phyloP scores from a whole-genome alignment of 1,140 invertebrate species.

The Idris sp. region DNA sequence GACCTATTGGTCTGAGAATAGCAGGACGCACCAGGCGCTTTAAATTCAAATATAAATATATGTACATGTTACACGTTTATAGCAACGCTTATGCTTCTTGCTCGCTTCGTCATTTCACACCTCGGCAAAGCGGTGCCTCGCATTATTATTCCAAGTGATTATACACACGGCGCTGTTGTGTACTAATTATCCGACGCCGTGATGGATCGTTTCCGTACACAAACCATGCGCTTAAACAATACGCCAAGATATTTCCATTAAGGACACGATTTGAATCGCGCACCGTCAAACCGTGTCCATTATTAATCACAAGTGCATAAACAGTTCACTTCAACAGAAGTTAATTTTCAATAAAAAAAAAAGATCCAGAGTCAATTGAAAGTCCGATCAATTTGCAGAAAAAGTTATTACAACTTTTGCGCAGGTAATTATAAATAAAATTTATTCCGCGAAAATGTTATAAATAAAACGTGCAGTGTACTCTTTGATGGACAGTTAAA shows the following conservation, averaged over 20 bases:
- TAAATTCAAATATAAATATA: slow-evolving; percentile 44
- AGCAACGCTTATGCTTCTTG: slow-evolving; percentile 55
- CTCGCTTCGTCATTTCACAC: slow-evolving; percentile 66
- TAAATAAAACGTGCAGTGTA: too few relatives aligned
- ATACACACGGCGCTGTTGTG: slow-evolving; percentile 67
- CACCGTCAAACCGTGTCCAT: slow-evolving; percentile 56
- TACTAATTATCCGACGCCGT: slow-evolving; percentile 73
- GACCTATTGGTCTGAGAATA: slow-evolving; percentile 41
- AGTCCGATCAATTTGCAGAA: too few relatives aligned
- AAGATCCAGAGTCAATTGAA: too few relatives aligned
- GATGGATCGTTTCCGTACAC: slow-evolving; percentile 73
- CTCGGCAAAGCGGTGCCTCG: slow-evolving; percentile 63
- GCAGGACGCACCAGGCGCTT: slow-evolving; percentile 40
- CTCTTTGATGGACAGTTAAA: too few relatives aligned
- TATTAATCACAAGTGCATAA: slow-evolving; percentile 66
- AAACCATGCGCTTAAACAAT: slow-evolving; percentile 70
- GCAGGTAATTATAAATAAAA: too few relatives aligned
- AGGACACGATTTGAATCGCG: slow-evolving; percentile 54
- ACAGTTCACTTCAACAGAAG: too few relatives aligned
- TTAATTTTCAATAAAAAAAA: too few relatives aligned
- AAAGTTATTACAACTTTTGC: too few relatives aligned
- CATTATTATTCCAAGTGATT: slow-evolving; percentile 73
- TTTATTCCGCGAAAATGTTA: too few relatives aligned
- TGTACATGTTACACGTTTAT: slow-evolving; percentile 54
- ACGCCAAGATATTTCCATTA: slow-evolving; percentile 73